Percentiles rank a stretch among this genome's conserved stretches.
Evolutionary conservation across 2,888 invertebrate species (phyloP).

Genomic region (Spatulosminthurus flaviceps): DNA sequence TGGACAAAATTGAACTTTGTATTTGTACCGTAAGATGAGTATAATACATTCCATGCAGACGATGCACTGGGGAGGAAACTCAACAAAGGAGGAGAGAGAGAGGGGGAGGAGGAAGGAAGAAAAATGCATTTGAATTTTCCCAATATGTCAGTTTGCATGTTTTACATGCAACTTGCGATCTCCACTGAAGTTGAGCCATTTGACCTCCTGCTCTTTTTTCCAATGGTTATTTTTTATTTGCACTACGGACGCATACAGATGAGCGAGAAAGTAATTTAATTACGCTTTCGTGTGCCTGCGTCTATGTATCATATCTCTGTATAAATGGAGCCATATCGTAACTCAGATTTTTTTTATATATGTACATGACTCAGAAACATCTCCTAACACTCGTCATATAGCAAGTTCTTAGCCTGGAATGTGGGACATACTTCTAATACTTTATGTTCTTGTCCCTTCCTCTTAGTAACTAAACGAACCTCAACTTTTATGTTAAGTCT

Average conservation of each 20-base stretch:
- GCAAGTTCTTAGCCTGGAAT: too few species aligned
- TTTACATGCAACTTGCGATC: constrained; percentile 14
- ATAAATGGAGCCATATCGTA: background rate
- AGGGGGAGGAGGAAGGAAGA: background rate
- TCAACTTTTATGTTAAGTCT: too few species aligned
- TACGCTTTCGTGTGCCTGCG: background rate
- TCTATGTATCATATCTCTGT: background rate
- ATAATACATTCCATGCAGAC: too few species aligned
- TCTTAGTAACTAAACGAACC: too few species aligned
- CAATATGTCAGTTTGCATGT: constrained; percentile 1
- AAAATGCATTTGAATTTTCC: background rate
- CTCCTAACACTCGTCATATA: too few species aligned
- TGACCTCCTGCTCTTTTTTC: constrained; percentile 1
- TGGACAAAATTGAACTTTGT: too few species aligned
- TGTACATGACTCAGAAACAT: too few species aligned
- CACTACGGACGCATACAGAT: background rate
- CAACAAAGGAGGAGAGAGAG: background rate
- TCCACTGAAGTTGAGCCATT: background rate
- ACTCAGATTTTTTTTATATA: background rate
- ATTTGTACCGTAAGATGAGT: too few species aligned
- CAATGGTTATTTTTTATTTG: constrained; percentile 5
- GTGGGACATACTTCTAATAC: too few species aligned
- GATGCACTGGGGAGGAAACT: too few species aligned
- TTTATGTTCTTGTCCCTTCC: too few species aligned
- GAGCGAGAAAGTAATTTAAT: constrained; percentile 7